Base-by-base conservation (phyloP, 1,140 invertebrate genomes). In the Bacillus rossius region DNA sequence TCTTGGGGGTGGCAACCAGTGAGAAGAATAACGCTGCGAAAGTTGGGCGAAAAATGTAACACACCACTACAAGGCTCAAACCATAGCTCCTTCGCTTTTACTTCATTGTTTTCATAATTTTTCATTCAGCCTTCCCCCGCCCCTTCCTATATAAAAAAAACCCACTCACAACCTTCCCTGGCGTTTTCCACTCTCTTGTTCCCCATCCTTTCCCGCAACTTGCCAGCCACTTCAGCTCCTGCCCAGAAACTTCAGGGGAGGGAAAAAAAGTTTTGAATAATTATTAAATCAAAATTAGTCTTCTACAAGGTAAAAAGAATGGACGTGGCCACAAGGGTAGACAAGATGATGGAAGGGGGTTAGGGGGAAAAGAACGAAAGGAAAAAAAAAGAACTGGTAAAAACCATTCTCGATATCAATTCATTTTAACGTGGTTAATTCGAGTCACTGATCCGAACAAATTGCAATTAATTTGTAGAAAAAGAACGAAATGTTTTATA, bases 211-310 rank as follows among this genome's bases (percentile, higher is more conserved):
- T 7, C 29, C 29, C 10, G 5, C 10, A 34, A 34, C 29, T 34
- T 34, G 10, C 29, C 29, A 34, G 29, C 29, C 10, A 34, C 29
- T 34, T 34, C 29, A 34, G 10, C 29, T 34, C 29, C 29, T 34
- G 29, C 29, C 10, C 29, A 4, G 5, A 34, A 34, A 7, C 29
- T 34, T 34, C 10, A 34, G 29, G 29, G 29, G 29, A 10, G 29
- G n/a, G n/a, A n/a, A n/a, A n/a, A 41, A 54, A 54, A 54, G 29
- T 54, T 54, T 54, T 37, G 23, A 54, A 37, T 54, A 54, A 54
- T 54, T 54, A 54, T 54, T 54, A 54, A 54, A 54, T 54, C 52
- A 54, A 54, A 54, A 54, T 54, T 54, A 54, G 52, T 54, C 52
- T 54, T 54, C 37, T 19, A 54, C 52, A 54, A 54, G 52, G 52